Conservation (phyloP, 2,797 vertebrate species). For the Chiloscyllium punctatum region DNA sequence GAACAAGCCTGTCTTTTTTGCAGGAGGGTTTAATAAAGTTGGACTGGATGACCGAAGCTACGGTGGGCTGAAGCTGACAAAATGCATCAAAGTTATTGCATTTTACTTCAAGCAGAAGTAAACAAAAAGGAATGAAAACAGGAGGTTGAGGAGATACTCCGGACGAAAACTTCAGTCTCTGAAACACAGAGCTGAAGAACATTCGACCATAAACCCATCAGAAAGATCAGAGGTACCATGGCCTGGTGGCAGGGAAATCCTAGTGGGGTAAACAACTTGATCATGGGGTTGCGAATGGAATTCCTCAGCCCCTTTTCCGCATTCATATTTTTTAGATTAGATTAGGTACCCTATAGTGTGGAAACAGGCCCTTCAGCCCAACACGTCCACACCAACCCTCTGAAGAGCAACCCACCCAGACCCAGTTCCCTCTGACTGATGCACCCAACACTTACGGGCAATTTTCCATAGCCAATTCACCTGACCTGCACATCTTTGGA, state of each 20-base stretch:
- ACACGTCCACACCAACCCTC: no score
- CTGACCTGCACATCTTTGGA: no score
- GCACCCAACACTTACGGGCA: no score
- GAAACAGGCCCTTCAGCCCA: no score
- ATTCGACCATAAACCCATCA: not conserved
- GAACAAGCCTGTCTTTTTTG: not conserved
- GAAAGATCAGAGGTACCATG: not conserved
- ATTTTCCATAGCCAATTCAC: no score
- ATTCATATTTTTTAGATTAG: not conserved
- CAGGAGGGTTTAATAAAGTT: constrained; percentile 11
- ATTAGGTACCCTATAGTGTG: no score
- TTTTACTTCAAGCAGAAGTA: not conserved
- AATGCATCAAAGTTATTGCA: not conserved
- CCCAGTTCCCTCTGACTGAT: no score
- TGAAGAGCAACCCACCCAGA: no score
- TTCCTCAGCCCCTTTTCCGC: not conserved
- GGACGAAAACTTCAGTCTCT: not conserved
- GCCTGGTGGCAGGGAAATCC: not conserved
- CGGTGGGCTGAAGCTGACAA: not conserved
- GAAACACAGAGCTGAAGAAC: not conserved
- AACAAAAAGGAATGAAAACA: not conserved
- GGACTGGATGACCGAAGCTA: not conserved
- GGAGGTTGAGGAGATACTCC: not conserved
- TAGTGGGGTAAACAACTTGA: not conserved
- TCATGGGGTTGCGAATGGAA: not conserved